Base-by-base conservation (phyloP, 2,797 vertebrate genomes). In the Tamandua tetradactyla region DNA sequence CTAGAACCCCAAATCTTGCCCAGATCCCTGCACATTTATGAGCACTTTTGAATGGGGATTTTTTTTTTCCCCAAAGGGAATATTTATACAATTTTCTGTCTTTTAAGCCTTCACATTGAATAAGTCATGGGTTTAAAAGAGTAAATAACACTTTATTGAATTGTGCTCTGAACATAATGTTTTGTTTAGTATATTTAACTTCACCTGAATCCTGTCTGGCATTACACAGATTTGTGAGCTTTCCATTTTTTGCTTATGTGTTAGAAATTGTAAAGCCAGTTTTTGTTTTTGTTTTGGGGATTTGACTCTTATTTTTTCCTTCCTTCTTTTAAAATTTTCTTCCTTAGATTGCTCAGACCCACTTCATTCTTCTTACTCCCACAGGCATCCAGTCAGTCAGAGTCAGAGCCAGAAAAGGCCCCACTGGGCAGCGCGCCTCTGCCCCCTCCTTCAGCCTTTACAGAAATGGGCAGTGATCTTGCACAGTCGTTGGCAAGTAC, bases 341-440 rank as follows among this genome's bases (percentile, higher is more conserved):
- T 30, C 27, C 52, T 79, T 35, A 27, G 40, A 69, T 25, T 94
- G 3, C 27, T 59, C 95, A 96, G 91, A 95, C 68, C 57, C 57
- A 57, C 74, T 90, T 40, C 64, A 71, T 97, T 98, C 95, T 97
- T 95, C 87, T 96, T 98, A 68, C 87, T 97, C 84, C 93, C 92
- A 66, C 97, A 99, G 99, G 98, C 97, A 64, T 97, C 98, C 23
- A 98, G 98, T 98, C 98, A 98, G 71, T 96, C 97, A 0, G 98
- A 98, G 94, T 72, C 87, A 59, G 99, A 99, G 57, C 94, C 98
- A 35, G 98, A 98, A 88, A 99, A 98, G 97, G 96, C 98, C 72
- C 98, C 98, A 0, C 97, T 98, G 95, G 97, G 97, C 82, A 96
- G 40, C 47, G 96, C 97, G 91, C 35, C 97, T 17, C 95, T 98